Percentiles rank a stretch among this genome's conserved stretches.
phyloP scores from a whole-genome alignment of 2,888 invertebrate genomes.

The Osedax fenrisi region DNA sequence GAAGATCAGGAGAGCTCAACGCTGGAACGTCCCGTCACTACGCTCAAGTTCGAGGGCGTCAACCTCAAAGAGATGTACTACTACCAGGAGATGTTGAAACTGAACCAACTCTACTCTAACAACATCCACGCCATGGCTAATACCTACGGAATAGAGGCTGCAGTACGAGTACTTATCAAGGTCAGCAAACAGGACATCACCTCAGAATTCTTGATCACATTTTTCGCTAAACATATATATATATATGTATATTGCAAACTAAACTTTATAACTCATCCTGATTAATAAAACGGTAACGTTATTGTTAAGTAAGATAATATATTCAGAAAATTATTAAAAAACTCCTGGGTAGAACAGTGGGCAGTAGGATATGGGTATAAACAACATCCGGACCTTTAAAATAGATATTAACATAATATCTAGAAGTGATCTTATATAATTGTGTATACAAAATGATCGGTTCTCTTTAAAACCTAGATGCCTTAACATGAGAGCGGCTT shows the following conservation, averaged over 20 bases:
- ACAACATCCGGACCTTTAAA: no score
- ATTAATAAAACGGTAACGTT: no score
- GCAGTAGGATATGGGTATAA: no score
- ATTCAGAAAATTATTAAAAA: no score
- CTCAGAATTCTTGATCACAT: background rate
- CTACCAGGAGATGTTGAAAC: conserved; percentile 58
- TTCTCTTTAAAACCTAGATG: no score
- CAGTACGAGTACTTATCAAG: conserved; percentile 72
- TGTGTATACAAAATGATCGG: no score
- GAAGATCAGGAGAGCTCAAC: conserved; percentile 41
- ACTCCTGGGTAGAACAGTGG: no score
- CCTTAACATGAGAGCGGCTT: no score
- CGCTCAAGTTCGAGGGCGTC: conserved; percentile 84
- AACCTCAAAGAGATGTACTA: conserved; percentile 83
- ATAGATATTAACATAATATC: no score
- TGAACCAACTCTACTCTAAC: conserved; percentile 76
- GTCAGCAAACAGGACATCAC: conserved; percentile 46
- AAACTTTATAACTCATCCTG: background rate
- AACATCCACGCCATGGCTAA: conserved; percentile 79
- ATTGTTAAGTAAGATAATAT: no score
- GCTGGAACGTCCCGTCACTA: background rate
- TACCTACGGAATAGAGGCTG: conserved; percentile 92
- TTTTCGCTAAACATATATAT: background rate
- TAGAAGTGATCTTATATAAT: no score
- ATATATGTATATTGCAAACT: no score